phyloP scores from a whole-genome alignment of 2,888 invertebrate species.

The Diarsia dahlii region DNA sequence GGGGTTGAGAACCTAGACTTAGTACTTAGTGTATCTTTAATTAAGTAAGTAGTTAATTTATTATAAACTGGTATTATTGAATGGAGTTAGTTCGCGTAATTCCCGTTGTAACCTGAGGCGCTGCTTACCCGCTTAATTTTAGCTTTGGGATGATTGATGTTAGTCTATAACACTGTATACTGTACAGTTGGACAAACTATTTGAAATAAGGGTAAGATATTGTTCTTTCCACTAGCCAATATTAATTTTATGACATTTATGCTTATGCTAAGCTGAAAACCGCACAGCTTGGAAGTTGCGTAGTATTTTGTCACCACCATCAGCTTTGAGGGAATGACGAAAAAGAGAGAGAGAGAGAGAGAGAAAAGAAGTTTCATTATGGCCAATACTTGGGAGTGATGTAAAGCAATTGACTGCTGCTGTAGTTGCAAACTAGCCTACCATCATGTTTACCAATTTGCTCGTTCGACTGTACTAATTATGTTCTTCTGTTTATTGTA shows the following conservation, averaged over 20 bases:
- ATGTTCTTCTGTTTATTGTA: slow-evolving; percentile 39
- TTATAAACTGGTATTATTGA: slow-evolving; percentile 76
- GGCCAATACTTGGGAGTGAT: neutral
- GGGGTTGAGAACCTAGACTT: slow-evolving; percentile 18
- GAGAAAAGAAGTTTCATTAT: neutral
- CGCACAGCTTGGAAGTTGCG: neutral
- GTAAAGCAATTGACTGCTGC: neutral
- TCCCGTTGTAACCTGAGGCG: slow-evolving; percentile 68
- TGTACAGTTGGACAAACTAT: slow-evolving; percentile 21
- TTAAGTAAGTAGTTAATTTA: slow-evolving; percentile 81
- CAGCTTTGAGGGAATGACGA: neutral
- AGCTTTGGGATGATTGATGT: slow-evolving; percentile 73
- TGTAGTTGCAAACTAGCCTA: neutral
- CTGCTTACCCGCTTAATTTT: slow-evolving; percentile 70
- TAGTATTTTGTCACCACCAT: neutral
- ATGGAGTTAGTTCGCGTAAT: slow-evolving; percentile 68
- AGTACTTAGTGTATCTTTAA: slow-evolving; percentile 76
- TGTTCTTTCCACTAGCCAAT: neutral
- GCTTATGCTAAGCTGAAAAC: neutral
- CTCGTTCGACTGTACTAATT: slow-evolving; percentile 14
- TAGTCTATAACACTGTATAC: slow-evolving; percentile 49
- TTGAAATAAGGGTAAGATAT: neutral
- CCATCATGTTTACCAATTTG: neutral
- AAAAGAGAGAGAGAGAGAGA: neutral
- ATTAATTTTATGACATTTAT: too few species aligned